Evolutionary conservation across 2,797 vertebrate genomes (phyloP), one percentile per base, ranked within the genome.

Genomic region (Setipinna tenuifilis): DNA sequence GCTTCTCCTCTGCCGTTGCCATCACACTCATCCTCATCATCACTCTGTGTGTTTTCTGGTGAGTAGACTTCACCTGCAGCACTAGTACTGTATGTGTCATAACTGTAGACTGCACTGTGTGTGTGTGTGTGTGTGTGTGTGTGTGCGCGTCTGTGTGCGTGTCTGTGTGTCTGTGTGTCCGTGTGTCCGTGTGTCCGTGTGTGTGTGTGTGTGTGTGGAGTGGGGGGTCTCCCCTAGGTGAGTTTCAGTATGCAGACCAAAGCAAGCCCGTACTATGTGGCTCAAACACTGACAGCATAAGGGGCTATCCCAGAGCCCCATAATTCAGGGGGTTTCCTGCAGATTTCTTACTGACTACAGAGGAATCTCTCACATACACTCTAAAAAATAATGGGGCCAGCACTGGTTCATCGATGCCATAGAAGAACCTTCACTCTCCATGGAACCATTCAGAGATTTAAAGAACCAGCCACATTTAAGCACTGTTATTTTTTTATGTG

Each of bases 1-100:
- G 92, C 89, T 82, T 92, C 82, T 92, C 93, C 5, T 88, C 90
- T 0, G 92, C 89, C 16, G 21, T 23, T 0, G 94, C 93, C 14
- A 48, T 95, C 75, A 0, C 83, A 6, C 21, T 94, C 84, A 4
- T 95, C 85, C 1, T 93, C 10, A 0, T 75, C 31, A 28, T 92
- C 61, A 9, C 59, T 48, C 82, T 94, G 59, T 94, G 91, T 82
- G 86, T 93, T n/a, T 92, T 93, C 91, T 94, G 95, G 95, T 96
- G 91, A 95, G 95, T 94, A 80, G 58, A 28, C 50, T 83, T 0
- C 35, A 28, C 82, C 88, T 83, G 35, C 35, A 41, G 35, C 35
- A 41, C 35, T 41, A 41, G 2, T 41, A 41, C 5, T 41, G 35
- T 41, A 41, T 41, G 35, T 41, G 35, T 41, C 35, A 41, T 41